Evolutionary conservation across 37 sponge, comb jelly and placozoan genomes (phyloP), one percentile per base, ranked within the genome.

Genomic region (Beroe forskalii): DNA sequence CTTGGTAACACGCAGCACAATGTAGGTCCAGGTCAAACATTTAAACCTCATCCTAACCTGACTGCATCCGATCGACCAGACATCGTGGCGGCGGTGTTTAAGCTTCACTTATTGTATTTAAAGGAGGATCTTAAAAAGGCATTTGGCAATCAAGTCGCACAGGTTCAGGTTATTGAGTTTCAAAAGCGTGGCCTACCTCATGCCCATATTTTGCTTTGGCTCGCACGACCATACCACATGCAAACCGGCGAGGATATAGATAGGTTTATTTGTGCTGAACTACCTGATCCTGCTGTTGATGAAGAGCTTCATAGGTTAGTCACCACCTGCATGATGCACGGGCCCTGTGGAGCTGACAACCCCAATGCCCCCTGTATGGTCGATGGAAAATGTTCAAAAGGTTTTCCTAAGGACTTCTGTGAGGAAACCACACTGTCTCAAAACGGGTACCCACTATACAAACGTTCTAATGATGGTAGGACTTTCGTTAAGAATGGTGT

Each of bases 341-440:
- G n/a, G n/a, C n/a, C n/a, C n/a, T n/a, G n/a, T n/a, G n/a, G n/a
- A n/a, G n/a, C n/a, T n/a, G n/a, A n/a, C n/a, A n/a, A n/a, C n/a
- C n/a, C n/a, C n/a, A n/a, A n/a, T n/a, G n/a, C n/a, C n/a, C n/a
- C n/a, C n/a, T n/a, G n/a, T n/a, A n/a, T n/a, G n/a, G n/a, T n/a
- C n/a, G n/a, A 72, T 25, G 91, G 91, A 31, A 67, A 60, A 30
- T 91, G 91, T 55, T 24, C 48, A 42, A 91, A 91, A 28, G 24
- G 14, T 24, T 90, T 62, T 40, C 92, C 75, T 2, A 92, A 90
- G 39, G 33, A 40, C 6, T 91, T 67, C 20, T 24, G 27, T 24
- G 67, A 64, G 6, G 25, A 25, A 8, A 64, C 67, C 20, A 64
- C 67, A 24, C 28, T 64, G 6, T 6, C 23, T 8, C 4, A 64